phyloP scores from a whole-genome alignment of 2,113 vertebrate species.

The Elgaria multicarinata region DNA sequence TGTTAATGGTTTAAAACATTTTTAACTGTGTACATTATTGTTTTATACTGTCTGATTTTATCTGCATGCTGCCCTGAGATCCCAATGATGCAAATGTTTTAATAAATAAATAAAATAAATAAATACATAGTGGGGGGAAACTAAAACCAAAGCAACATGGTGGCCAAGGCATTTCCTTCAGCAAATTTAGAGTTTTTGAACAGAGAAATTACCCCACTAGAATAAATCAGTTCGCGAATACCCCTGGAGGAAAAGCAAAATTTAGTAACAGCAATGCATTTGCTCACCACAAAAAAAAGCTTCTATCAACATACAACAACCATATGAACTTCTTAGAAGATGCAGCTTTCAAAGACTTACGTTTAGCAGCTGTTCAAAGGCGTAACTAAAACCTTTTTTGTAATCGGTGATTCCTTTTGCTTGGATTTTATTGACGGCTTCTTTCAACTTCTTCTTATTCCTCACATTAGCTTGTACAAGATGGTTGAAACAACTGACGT shows the following conservation, averaged over 20 bases:
- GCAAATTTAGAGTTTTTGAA: background rate
- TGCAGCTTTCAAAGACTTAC: slow-evolving; percentile 78
- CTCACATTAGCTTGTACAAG: slow-evolving; percentile 98
- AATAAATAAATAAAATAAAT: too few species aligned
- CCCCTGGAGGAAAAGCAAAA: background rate
- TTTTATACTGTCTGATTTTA: too few species aligned
- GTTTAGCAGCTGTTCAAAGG: slow-evolving; percentile 93
- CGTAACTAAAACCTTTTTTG: slow-evolving; percentile 97
- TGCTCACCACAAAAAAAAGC: background rate
- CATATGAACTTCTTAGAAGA: background rate
- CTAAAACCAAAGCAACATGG: background rate
- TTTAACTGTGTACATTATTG: too few species aligned
- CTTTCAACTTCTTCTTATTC: slow-evolving; percentile 98
- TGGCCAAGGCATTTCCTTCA: background rate
- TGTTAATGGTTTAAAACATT: too few species aligned
- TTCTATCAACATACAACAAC: background rate
- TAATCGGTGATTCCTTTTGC: slow-evolving; percentile 99
- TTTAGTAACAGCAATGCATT: background rate
- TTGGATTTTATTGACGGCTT: slow-evolving; percentile 94
- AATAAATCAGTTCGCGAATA: background rate
- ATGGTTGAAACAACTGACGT: slow-evolving; percentile 95
- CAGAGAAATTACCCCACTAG: background rate
- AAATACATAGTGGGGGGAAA: too few species aligned
- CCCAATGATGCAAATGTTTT: too few species aligned
- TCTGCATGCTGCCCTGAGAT: too few species aligned